Conservation (phyloP, 2,797 vertebrate genomes). For the Dicrostonyx torquatus region DNA sequence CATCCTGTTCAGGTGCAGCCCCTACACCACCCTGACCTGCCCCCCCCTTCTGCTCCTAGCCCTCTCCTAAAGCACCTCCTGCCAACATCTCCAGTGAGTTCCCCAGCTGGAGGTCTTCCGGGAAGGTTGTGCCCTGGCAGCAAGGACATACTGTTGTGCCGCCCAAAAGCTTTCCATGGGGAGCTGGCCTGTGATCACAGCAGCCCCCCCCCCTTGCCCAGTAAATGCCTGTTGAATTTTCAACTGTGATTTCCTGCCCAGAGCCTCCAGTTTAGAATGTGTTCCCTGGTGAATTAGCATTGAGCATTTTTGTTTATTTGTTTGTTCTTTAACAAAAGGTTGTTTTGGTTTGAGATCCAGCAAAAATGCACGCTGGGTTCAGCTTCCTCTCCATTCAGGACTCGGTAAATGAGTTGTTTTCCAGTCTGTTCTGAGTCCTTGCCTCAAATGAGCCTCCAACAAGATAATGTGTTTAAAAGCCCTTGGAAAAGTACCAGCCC, state of each 20-base stretch:
- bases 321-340: slow-evolving; percentile 79
- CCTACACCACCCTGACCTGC: accelerated
- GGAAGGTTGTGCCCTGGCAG: neutral
- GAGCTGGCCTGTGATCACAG: neutral
- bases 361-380: slow-evolving; percentile 63
- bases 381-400: slow-evolving; percentile 62
- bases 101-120: neutral
- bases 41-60: neutral
- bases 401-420: slow-evolving; percentile 73
- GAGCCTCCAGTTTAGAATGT: slow-evolving; percentile 24
- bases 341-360: slow-evolving; percentile 75
- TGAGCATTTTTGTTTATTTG: slow-evolving; percentile 72
- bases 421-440: slow-evolving; percentile 64
- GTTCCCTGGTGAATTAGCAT: slow-evolving; percentile 61
- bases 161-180: neutral
- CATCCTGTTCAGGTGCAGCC: neutral
- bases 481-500: slow-evolving; percentile 72
- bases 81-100: accelerated
- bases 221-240: neutral
- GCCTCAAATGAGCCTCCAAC: slow-evolving; percentile 74
- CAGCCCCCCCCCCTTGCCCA: neutral
- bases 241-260: neutral
- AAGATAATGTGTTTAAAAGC: slow-evolving; percentile 77
- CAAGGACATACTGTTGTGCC: neutral
- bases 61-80: neutral